These are phyloP conservation scores for Aegithalos caudatus DNA, from an alignment of 2,113 vertebrate species.

Conservation along the genomic window DNA sequence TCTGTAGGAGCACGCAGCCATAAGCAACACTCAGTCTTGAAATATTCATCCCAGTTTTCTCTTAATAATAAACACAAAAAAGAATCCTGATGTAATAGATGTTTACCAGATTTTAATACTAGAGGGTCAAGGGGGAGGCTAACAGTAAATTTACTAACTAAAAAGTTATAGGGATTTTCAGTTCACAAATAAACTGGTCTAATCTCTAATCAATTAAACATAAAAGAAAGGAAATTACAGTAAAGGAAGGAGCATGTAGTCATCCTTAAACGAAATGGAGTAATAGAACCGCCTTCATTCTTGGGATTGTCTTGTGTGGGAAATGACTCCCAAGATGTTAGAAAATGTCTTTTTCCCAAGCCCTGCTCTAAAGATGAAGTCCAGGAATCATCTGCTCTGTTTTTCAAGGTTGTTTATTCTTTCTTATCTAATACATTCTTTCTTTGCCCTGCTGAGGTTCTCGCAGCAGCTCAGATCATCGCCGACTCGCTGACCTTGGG, in stretches of 20 bases:
- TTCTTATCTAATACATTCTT: too few species aligned
- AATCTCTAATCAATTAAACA: background rate
- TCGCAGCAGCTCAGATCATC: too few species aligned
- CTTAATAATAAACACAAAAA: background rate
- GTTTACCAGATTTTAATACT: background rate
- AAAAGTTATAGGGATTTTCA: background rate
- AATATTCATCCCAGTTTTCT: background rate
- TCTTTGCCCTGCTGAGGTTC: too few species aligned
- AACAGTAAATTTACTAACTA: background rate
- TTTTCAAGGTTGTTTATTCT: too few species aligned
- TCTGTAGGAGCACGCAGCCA: background rate
- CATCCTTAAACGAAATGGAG: background rate
- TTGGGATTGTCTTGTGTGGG: too few species aligned
- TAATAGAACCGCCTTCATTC: background rate
- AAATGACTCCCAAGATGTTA: too few species aligned
- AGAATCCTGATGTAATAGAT: background rate
- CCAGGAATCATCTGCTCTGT: too few species aligned
- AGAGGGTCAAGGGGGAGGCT: background rate
- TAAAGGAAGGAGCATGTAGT: rapidly evolving
- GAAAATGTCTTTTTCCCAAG: too few species aligned
- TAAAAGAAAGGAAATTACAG: background rate
- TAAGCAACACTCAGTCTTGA: background rate
- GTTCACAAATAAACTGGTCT: background rate
- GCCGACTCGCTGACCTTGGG: too few species aligned
- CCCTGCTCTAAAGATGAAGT: too few species aligned